phyloP scores from a whole-genome alignment of 2,888 invertebrate species.

The Agrochola litura region DNA sequence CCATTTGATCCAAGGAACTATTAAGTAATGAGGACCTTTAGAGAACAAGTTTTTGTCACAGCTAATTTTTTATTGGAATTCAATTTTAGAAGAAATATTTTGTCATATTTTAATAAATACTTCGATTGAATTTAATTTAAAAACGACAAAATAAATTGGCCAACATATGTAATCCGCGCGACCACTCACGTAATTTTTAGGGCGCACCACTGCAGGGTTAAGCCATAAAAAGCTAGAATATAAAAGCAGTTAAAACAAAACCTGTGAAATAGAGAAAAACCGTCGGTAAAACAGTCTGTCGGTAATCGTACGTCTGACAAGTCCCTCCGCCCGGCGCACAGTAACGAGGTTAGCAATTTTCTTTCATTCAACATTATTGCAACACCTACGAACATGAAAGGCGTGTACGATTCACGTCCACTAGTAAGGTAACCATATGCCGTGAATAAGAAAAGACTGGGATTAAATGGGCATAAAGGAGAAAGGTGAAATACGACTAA shows the following conservation, averaged over 20 bases:
- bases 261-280: constrained; percentile 8
- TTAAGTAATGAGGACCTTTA: too few relatives aligned
- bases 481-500: neutral
- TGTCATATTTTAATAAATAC: too few relatives aligned
- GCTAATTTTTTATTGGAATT: too few relatives aligned
- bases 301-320: constrained; percentile 44
- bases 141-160: too few relatives aligned
- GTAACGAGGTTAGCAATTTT: constrained; percentile 66
- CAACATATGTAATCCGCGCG: too few relatives aligned
- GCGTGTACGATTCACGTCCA: constrained; percentile 54
- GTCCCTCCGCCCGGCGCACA: constrained; percentile 25
- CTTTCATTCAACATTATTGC: constrained; percentile 67
- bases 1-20: too few relatives aligned
- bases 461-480: neutral
- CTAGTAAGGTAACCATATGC: constrained; percentile 51
- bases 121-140: too few relatives aligned
- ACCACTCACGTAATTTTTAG: too few relatives aligned
- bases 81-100: too few relatives aligned
- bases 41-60: too few relatives aligned
- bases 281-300: constrained; percentile 15
- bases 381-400: constrained; percentile 65
- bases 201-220: too few relatives aligned
- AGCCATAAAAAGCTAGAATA: neutral
- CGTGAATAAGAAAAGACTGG: neutral
- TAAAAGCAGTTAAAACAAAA: constrained; percentile 25